Conservation (phyloP, 1,140 invertebrate genomes). For the Limonius californicus region DNA sequence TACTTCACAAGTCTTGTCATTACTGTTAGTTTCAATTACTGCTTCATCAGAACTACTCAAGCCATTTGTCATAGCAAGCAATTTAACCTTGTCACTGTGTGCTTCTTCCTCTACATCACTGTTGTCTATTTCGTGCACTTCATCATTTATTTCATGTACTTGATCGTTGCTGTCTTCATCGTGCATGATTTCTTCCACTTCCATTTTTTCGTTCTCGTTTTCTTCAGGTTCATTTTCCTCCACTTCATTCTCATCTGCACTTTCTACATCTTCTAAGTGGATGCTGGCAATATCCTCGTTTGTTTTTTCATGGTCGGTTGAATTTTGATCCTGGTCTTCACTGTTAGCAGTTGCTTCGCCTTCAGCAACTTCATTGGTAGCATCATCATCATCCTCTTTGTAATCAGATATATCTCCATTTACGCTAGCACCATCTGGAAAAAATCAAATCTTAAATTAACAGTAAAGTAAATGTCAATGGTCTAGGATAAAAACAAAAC, state of each 20-base stretch:
- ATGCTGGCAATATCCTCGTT: conserved; percentile 2
- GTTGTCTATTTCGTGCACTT: conserved; percentile 18
- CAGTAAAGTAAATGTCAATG: no score
- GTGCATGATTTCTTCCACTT: conserved; percentile 15
- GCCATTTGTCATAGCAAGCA: conserved; percentile 16
- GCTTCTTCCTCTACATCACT: conserved; percentile 23
- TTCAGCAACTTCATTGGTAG: conserved; percentile 8
- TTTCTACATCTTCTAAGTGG: conserved; percentile 10
- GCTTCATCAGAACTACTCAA: conserved; percentile 22
- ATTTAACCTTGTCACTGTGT: not conserved
- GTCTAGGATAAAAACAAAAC: no score
- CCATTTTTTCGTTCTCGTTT: conserved; percentile 27
- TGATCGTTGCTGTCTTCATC: conserved; percentile 27
- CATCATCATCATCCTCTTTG: conserved; percentile 17
- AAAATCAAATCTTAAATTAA: no score
- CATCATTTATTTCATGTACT: conserved; percentile 21
- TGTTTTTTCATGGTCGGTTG: conserved; percentile 25
- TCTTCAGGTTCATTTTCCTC: conserved; percentile 23
- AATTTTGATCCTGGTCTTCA: conserved; percentile 24
- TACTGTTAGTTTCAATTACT: conserved; percentile 33
- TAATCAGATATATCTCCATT: conserved; percentile 47
- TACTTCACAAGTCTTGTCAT: no score
- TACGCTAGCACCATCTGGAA: conserved; percentile 40
- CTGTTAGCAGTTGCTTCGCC: conserved; percentile 27
- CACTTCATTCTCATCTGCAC: conserved; percentile 29